Base-by-base conservation (phyloP, 2,113 vertebrate species). In the Sciurus niger region DNA sequence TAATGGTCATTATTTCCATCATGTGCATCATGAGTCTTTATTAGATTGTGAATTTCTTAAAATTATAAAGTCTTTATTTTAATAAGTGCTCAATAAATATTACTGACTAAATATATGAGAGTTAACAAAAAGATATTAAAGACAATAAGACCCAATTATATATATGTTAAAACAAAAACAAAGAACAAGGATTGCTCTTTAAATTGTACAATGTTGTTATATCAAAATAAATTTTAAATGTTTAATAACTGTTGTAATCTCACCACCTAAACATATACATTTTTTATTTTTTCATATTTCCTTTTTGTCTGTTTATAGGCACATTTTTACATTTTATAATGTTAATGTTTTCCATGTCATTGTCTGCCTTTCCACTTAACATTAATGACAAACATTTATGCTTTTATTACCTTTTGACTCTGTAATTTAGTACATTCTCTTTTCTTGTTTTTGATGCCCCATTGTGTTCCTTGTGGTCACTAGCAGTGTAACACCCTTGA, bases 191-290 rank as follows among this genome's bases (percentile, higher is more conserved):
- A 53, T 84, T 95, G 32, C 2, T 86, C 13, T 92, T 94, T 96
- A 93, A 76, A 77, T 89, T 32, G 6, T 55, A 58, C 14, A 85
- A n/a, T 70, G 40, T 68, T 88, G 83, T 48, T 83, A 83, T 5
- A 58, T 60, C 74, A 89, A 94, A 96, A 78, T 92, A 87, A 53
- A 60, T 70, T 93, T 70, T 60, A 95, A 94, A 40, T 94, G 55
- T 68, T 93, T 80, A 85, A 70, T 53, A 87, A 74, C 60, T 92
- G 25, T 53, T 51, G 73, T 84, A 72, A 28, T 94, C 55, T 88
- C 37, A 72, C 25, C 20, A 76, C 8, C 3, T 87, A 70, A 32
- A 34, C 55, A 82, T n/a, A 74, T 24, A 25, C 9, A 67, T 32
- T 95, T 53, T 25, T n/a, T 16, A 37, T 40, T 58, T 94, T 94